Evolutionary conservation across 2,113 vertebrate genomes (phyloP), one percentile per base, ranked within the genome.

Genomic region (Phylloscopus trochiloides): DNA sequence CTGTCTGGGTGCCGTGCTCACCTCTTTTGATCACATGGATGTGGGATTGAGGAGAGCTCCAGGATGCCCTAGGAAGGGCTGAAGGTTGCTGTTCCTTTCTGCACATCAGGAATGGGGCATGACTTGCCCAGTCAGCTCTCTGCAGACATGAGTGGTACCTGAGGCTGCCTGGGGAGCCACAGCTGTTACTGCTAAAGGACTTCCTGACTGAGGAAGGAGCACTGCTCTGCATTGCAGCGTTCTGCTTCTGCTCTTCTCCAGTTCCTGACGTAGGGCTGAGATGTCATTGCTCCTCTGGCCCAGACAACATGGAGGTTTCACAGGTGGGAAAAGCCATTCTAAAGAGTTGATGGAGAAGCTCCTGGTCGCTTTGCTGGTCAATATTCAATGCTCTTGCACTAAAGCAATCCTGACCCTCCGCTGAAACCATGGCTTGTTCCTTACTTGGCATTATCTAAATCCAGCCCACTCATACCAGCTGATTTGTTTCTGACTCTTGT

Each of bases 371-470:
- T 77, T 42, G 43, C 57, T 67, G 55, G 11, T 88, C 77, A 85
- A n/a, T 19, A 84, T 28, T 38, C 40, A 48, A 2, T 43, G 50
- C n/a, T 92, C 42, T 57, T 65, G 54, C 78, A 68, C 54, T 32
- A 71, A 75, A 78, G 45, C 50, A 62, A 65, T 88, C 26, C 47
- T 73, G 63, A 73, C 25, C 17, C 34, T 92, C 55, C 13, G 31
- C 34, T 65, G 71, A 88, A 90, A 68, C 36, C 0, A 0, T 3
- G 2, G 50, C 58, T 72, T 87, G 19, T 63, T 85, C 0, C 0
- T 85, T 34, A 78, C 36, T 19, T 74, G 26, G 29, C 19, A 17
- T 71, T 59, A 82, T 31, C 50, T 72, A 72, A 65, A 90, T 22
- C 58, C 59, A 78, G 36, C 26, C 17, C 28, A 16, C 14, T 70